Conservation (phyloP, 2,113 vertebrate genomes). For the Larimichthys crocea region DNA sequence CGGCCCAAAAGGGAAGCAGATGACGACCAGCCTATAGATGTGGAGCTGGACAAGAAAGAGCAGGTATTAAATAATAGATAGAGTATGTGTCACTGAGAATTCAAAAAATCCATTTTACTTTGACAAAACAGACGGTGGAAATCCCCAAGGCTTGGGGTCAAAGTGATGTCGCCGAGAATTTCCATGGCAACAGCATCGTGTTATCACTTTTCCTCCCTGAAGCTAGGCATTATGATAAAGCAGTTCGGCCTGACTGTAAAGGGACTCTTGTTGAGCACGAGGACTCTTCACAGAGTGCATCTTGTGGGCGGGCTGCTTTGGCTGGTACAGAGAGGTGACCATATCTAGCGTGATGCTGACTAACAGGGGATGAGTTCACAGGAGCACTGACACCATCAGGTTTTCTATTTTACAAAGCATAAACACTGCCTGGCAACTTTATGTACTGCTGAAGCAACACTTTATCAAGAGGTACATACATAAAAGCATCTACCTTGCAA, state of each 20-base stretch:
- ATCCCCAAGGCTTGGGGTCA: conserved; percentile 32
- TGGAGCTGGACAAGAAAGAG: conserved; percentile 89
- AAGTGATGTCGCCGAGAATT: conserved; percentile 42
- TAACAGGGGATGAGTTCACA: conserved; percentile 48
- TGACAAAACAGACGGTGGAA: conserved; percentile 14
- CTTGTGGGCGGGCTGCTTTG: conserved; percentile 55
- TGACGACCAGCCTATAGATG: conserved; percentile 89
- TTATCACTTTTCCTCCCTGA: conserved; percentile 32
- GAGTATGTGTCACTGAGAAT: neutral
- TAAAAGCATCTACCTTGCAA: neutral
- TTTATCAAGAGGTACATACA: conserved; percentile 6
- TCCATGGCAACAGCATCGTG: conserved; percentile 57
- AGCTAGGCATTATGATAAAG: conserved; percentile 35
- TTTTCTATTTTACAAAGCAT: conserved; percentile 36
- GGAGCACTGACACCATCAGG: conserved; percentile 38
- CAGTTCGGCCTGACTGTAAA: conserved; percentile 2
- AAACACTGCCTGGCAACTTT: conserved; percentile 20
- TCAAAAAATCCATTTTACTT: neutral
- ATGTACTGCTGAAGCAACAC: neutral
- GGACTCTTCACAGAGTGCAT: conserved; percentile 58
- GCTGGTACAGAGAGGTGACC: conserved; percentile 48
- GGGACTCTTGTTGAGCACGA: conserved; percentile 34
- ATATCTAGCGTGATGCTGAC: conserved; percentile 44
- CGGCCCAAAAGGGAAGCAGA: conserved; percentile 90
- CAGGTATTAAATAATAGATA: conserved; percentile 76